Percentiles rank a stretch among this genome's conserved stretches.
Conservation (phyloP, 2,113 vertebrate genomes). For the Hucho hucho region DNA sequence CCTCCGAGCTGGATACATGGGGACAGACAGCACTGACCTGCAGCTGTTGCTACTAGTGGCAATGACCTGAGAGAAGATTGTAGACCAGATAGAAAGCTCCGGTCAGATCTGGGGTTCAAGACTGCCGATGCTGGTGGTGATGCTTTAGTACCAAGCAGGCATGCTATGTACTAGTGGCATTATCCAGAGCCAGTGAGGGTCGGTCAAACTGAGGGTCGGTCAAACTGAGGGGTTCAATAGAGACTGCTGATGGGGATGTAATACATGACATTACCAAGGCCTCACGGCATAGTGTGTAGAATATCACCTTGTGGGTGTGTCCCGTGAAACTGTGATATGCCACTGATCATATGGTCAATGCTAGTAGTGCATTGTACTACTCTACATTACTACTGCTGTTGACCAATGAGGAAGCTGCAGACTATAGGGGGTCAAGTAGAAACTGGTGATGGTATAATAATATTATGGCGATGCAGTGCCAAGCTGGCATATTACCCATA, state of each 20-base stretch:
- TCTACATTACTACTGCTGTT: too few species aligned
- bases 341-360: too few species aligned
- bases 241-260: neutral
- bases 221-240: neutral
- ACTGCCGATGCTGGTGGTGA: too few species aligned
- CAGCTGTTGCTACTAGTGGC: neutral
- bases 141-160: too few species aligned
- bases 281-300: too few species aligned
- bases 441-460: constrained; percentile 18
- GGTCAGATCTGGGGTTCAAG: neutral
- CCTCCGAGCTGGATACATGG: constrained; percentile 11
- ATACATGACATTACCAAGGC: too few species aligned
- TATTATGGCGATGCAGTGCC: neutral
- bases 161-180: neutral
- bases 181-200: neutral
- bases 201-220: neutral
- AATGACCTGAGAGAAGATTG: constrained; percentile 22
- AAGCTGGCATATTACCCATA: neutral
- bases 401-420: neutral
- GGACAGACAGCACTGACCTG: constrained; percentile 32
- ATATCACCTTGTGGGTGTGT: too few species aligned
- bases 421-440: constrained; percentile 33
- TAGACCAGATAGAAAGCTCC: neutral
- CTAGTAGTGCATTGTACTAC: too few species aligned
- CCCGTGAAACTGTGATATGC: too few species aligned